A percentile compares a stretch with the other conserved stretches of the same genome.
Conservation (phyloP, 2,797 vertebrate genomes). For the Pipistrellus kuhlii region DNA sequence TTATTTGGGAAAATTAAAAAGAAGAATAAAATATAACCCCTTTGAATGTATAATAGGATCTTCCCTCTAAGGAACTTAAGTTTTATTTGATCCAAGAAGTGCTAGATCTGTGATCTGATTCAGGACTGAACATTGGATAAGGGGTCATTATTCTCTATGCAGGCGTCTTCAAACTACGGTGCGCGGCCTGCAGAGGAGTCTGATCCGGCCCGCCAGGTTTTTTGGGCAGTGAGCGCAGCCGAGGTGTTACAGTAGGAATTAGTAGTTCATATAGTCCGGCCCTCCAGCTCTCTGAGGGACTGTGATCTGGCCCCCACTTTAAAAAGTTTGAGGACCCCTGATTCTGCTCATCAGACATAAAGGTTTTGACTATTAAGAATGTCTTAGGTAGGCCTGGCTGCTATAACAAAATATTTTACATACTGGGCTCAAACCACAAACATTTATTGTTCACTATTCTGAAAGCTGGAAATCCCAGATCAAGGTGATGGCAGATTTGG, state of each 20-base stretch:
- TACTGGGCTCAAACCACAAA: neutral
- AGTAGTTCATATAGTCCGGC: too few relatives aligned
- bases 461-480: neutral
- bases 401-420: neutral
- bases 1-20: neutral
- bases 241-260: too few relatives aligned
- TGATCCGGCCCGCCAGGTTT: too few relatives aligned
- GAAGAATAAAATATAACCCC: neutral
- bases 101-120: neutral
- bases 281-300: too few relatives aligned
- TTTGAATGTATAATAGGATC: neutral
- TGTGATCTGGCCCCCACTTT: too few relatives aligned
- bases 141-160: neutral
- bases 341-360: neutral
- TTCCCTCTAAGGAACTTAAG: neutral
- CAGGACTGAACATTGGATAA: neutral
- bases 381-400: neutral
- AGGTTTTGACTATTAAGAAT: neutral
- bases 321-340: too few relatives aligned
- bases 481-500: neutral
- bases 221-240: too few relatives aligned
- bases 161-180: too few relatives aligned
- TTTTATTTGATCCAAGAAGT: neutral
- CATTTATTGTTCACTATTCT: neutral
- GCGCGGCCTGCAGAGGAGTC: too few relatives aligned